A percentile compares a stretch with the other conserved stretches of the same genome.
These are phyloP conservation scores for Zonitis immaculata DNA, from an alignment of 2,888 invertebrate genomes.

Conservation along the genomic window DNA sequence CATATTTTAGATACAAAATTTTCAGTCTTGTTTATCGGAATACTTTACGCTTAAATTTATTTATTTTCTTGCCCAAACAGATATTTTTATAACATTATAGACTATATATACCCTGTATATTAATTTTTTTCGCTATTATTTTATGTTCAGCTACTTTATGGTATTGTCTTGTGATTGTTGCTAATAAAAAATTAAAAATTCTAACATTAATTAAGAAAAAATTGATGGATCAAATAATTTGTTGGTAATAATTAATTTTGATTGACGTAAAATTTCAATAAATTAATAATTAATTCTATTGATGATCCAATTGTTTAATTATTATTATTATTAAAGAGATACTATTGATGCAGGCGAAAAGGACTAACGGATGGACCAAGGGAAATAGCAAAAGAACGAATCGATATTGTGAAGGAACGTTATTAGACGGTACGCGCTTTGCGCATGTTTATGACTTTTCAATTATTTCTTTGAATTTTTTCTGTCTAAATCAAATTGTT, in stretches of 20 bases:
- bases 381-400: slow-evolving; percentile 37
- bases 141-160: not conserved
- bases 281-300: too few species aligned
- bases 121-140: too few species aligned
- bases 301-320: not conserved
- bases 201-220: too few species aligned
- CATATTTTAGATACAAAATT: not conserved
- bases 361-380: slow-evolving; percentile 30
- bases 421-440: slow-evolving; percentile 35
- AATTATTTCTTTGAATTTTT: slow-evolving; percentile 21
- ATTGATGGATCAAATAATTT: too few species aligned
- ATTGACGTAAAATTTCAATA: not conserved
- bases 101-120: too few species aligned
- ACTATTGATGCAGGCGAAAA: slow-evolving; percentile 30
- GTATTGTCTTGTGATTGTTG: not conserved
- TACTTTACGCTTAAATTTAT: too few species aligned
- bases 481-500: slow-evolving; percentile 10
- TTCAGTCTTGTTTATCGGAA: slow-evolving; percentile 15
- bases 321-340: slow-evolving; percentile 23
- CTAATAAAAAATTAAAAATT: too few species aligned
- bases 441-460: slow-evolving; percentile 37
- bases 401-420: slow-evolving; percentile 36
- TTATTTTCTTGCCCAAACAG: too few species aligned
- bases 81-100: too few species aligned
- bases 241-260: too few species aligned